Base-by-base conservation (phyloP, 2,888 invertebrate genomes). In the Calameuta idolon region DNA sequence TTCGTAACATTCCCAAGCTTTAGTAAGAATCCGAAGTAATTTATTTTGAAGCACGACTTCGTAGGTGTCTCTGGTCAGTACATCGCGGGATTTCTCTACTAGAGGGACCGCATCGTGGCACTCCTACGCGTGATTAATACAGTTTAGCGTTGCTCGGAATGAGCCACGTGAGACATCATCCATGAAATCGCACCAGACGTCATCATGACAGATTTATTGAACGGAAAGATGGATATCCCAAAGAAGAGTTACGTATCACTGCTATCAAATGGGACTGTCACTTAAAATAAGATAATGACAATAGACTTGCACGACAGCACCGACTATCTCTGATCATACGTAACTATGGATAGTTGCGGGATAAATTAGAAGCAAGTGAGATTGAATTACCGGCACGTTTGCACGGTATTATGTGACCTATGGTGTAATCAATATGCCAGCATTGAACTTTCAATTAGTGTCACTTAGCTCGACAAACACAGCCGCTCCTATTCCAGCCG, bases 401-500 rank as follows among this genome's bases (percentile, higher is more conserved):
- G 83, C 81, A 77, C 77, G 79, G 81, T 82, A 85, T 87, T 84
- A 84, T 84, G 83, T 86, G 85, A 85, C 83, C 82, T 78, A 79
- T 80, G 81, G 82, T 83, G 87, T 87, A 89, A 90, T 89, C 89
- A 87, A 90, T 90, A 90, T 85, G 87, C 87, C 86, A 86, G 85
- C 87, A 87, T 87, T 87, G 86, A 89, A 87, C 87, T 87, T 90
- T 90, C 91, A 91, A 91, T 91, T 91, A 91, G 90, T 88, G 87
- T 90, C 90, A 91, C 90, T 91, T 91, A 91, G 87, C 86, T 89
- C 83, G 83, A 84, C 87, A 90, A 91, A 91, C 90, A 90, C 86
- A 87, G 89, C 87, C 87, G 87, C 87, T 87, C 88, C 88, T 79
- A 81, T 87, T 87, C 85, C 86, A 83, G 79, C 77, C 78, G 69